phyloP scores from a whole-genome alignment of 2,888 invertebrate species.

The Eristalis arbustorum region DNA sequence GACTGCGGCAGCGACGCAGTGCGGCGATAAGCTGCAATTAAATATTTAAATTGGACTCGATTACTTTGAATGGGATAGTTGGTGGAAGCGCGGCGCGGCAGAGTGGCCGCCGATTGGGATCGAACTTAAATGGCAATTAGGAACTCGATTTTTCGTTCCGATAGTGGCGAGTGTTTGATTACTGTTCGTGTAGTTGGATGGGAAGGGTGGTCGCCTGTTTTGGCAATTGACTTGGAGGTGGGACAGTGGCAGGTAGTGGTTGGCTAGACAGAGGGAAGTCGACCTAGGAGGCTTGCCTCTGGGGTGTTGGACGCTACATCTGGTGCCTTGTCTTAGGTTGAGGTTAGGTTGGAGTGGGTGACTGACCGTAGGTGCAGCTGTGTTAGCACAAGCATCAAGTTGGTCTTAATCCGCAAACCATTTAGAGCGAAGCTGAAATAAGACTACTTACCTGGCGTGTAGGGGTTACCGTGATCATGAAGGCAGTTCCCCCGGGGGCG shows the following conservation, averaged over 20 bases:
- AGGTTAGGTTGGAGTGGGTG: too few species aligned
- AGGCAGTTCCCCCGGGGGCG: conserved; percentile 79
- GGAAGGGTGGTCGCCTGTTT: neutral
- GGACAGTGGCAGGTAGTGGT: too few species aligned
- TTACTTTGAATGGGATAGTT: conserved; percentile 11
- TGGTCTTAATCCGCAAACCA: too few species aligned
- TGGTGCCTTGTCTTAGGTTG: too few species aligned
- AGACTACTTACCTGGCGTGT: too few species aligned
- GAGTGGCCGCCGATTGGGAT: neutral
- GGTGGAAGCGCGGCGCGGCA: neutral
- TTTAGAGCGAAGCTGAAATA: too few species aligned
- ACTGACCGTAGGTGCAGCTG: too few species aligned
- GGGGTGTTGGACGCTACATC: too few species aligned
- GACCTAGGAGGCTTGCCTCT: too few species aligned
- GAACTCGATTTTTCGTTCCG: neutral
- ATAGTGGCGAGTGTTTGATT: neutral
- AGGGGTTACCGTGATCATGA: conserved; percentile 79
- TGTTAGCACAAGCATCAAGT: too few species aligned
- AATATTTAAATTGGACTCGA: conserved; percentile 50
- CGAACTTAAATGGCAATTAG: conserved; percentile 9
- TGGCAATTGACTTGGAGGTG: neutral
- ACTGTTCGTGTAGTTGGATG: neutral
- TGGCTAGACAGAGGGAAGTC: too few species aligned
- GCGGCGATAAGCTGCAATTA: conserved; percentile 23
- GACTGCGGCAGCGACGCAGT: neutral